These are phyloP conservation scores for Drosophila eohydei DNA, from an alignment of 2,888 invertebrate genomes.

Conservation along the genomic window DNA sequence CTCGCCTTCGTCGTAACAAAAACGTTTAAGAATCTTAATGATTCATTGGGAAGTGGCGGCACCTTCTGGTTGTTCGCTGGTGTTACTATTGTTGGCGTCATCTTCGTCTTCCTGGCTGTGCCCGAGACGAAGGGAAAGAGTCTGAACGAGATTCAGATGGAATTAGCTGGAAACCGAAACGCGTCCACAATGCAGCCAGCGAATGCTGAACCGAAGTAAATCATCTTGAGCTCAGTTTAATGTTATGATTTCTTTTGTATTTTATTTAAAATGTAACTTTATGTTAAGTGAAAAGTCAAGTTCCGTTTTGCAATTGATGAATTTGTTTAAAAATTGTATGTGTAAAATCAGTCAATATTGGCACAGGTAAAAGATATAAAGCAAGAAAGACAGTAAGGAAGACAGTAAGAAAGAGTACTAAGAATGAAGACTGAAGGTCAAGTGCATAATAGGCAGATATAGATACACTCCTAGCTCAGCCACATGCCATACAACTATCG, in stretches of 20 bases:
- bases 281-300: slow-evolving; percentile 57
- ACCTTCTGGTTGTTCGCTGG: slow-evolving; percentile 92
- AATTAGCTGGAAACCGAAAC: slow-evolving; percentile 68
- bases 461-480: slow-evolving; percentile 38
- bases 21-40: slow-evolving; percentile 88
- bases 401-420: slow-evolving; percentile 32
- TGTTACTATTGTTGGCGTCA: slow-evolving; percentile 88
- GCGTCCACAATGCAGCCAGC: not conserved
- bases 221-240: slow-evolving; percentile 33
- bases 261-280: slow-evolving; percentile 45
- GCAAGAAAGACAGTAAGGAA: slow-evolving; percentile 16
- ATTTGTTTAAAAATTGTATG: slow-evolving; percentile 58
- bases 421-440: slow-evolving; percentile 78
- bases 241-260: slow-evolving; percentile 41
- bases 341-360: slow-evolving; percentile 38
- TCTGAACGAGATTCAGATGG: slow-evolving; percentile 83
- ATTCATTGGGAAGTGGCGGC: slow-evolving; percentile 87
- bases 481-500: slow-evolving; percentile 26
- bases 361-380: slow-evolving; percentile 26
- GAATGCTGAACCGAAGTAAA: slow-evolving; percentile 54
- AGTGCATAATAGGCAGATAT: slow-evolving; percentile 61
- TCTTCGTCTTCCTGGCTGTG: slow-evolving; percentile 89
- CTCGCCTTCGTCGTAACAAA: slow-evolving; percentile 92
- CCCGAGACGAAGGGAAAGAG: slow-evolving; percentile 87
- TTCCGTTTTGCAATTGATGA: slow-evolving; percentile 52